Evolutionary conservation across 2,888 invertebrate genomes (phyloP).

Genomic region (Mimachlamys varia): DNA sequence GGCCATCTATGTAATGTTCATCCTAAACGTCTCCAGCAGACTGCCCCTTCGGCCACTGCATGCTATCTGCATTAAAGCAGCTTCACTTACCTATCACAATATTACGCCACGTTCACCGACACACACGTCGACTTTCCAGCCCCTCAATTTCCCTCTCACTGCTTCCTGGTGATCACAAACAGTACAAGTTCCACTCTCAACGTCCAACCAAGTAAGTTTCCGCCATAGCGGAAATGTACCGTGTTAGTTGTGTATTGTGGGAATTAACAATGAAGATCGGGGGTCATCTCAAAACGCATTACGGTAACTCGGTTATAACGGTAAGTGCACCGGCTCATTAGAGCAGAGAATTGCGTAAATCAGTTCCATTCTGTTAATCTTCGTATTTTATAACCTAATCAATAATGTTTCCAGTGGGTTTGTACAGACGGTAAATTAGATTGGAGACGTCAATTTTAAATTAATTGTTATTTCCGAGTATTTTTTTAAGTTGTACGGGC

Average conservation of each 20-base stretch:
- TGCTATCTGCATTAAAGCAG: neutral
- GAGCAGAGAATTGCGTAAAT: neutral
- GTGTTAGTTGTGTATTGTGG: constrained; percentile 34
- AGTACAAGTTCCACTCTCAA: neutral
- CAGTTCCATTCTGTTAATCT: neutral
- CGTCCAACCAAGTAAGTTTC: constrained; percentile 34
- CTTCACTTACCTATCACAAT: neutral
- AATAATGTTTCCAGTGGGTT: too few relatives aligned
- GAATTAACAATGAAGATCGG: constrained; percentile 27
- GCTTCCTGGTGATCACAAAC: neutral
- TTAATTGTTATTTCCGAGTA: too few relatives aligned
- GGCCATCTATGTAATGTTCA: neutral
- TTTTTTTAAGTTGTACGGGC: too few relatives aligned
- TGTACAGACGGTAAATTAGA: too few relatives aligned
- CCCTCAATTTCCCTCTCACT: neutral
- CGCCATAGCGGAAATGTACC: constrained; percentile 34
- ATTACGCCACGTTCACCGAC: neutral
- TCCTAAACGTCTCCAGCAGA: neutral
- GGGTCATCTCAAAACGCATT: constrained; percentile 24
- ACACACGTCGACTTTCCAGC: neutral
- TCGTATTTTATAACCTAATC: too few relatives aligned
- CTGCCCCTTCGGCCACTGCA: neutral
- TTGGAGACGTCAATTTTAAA: too few relatives aligned
- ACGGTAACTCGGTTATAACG: neutral
- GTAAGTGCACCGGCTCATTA: neutral